Conservation (phyloP, 2,888 invertebrate species). For the Adelphocoris suturalis region DNA sequence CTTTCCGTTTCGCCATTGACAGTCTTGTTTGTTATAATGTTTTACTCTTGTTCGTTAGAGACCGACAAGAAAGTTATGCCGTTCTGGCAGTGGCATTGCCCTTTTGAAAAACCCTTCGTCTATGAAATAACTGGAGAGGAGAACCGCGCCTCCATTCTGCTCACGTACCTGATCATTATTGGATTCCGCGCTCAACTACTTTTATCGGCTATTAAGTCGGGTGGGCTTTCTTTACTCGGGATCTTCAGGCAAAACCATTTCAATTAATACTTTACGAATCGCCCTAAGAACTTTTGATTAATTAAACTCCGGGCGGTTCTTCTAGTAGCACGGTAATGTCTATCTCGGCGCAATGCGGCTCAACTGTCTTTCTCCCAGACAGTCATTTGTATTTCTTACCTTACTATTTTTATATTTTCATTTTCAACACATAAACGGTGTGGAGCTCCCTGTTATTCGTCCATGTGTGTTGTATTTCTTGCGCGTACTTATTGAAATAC, state of each 20-base stretch:
- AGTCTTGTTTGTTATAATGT: conserved; percentile 3
- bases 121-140: conserved; percentile 6
- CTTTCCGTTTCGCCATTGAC: background rate
- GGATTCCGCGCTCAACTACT: conserved; percentile 15
- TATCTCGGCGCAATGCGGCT: background rate
- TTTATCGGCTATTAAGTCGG: conserved; percentile 21
- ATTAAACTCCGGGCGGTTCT: background rate
- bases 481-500: too few species aligned
- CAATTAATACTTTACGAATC: conserved; percentile 8
- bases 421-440: too few species aligned
- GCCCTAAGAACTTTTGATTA: background rate
- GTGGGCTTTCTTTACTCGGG: background rate
- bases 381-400: background rate
- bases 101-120: conserved; percentile 5
- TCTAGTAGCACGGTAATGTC: background rate
- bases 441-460: too few species aligned
- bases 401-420: too few species aligned
- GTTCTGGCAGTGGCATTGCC: conserved; percentile 16
- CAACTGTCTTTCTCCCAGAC: background rate
- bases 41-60: conserved; percentile 17
- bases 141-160: conserved; percentile 1
- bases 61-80: conserved; percentile 4
- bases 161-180: conserved; percentile 47
- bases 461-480: too few species aligned
- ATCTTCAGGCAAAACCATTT: background rate